phyloP scores from a whole-genome alignment of 2,888 invertebrate species.

The Andrena praecox region DNA sequence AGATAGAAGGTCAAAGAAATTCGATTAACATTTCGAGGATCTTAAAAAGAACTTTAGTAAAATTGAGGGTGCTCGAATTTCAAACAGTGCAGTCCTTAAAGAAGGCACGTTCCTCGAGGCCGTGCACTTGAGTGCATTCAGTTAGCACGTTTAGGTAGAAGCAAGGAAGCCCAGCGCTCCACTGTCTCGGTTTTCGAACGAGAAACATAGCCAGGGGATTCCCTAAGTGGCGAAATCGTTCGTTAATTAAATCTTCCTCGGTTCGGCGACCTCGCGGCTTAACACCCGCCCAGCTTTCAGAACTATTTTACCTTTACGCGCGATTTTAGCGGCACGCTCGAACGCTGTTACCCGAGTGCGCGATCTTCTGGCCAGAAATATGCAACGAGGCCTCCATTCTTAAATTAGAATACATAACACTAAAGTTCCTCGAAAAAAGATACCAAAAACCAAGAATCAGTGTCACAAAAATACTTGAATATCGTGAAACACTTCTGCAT shows the following conservation, averaged over 20 bases:
- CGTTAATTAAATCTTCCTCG: conserved; percentile 63
- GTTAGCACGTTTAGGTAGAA: conserved; percentile 26
- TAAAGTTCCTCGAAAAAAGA: neutral
- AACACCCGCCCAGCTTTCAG: conserved; percentile 15
- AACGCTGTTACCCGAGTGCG: conserved; percentile 14
- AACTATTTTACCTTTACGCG: conserved; percentile 42
- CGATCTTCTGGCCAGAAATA: neutral
- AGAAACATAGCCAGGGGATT: conserved; percentile 26
- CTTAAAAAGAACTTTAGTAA: neutral
- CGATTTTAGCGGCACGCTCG: conserved; percentile 40
- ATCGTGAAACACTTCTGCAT: neutral
- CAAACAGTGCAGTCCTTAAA: neutral
- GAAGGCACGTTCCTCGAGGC: neutral
- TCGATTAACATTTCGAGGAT: neutral
- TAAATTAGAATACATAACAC: too few species aligned
- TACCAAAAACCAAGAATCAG: too few species aligned
- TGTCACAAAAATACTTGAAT: neutral
- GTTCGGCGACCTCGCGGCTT: conserved; percentile 28
- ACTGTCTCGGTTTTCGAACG: conserved; percentile 20
- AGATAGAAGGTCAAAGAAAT: too few species aligned
- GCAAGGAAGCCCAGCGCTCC: neutral
- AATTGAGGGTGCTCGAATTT: neutral
- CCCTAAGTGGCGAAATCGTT: conserved; percentile 51
- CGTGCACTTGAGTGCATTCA: neutral
- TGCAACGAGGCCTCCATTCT: neutral